Evolutionary conservation across 1,140 invertebrate species (phyloP).

Genomic region (Drosophila carrolli): DNA sequence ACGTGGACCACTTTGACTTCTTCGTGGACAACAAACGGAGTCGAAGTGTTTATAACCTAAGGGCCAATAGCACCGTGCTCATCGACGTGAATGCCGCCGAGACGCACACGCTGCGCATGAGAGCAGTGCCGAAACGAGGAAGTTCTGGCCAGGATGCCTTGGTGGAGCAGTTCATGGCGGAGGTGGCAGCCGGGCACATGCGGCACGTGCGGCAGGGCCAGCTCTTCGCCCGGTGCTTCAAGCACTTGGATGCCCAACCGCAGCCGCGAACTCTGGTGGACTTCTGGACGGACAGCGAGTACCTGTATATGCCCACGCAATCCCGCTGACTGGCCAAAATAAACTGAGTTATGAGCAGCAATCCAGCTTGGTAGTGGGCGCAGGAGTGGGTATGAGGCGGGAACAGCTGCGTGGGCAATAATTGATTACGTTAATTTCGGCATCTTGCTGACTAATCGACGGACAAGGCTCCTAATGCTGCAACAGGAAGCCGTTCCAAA

Average conservation of each 20-base stretch:
- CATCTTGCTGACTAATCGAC: slow-evolving; percentile 28
- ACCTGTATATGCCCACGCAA: slow-evolving; percentile 48
- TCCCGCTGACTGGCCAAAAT: slow-evolving; percentile 8
- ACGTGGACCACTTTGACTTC: slow-evolving; percentile 54
- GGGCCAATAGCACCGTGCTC: slow-evolving; percentile 34
- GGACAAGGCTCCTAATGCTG: not conserved
- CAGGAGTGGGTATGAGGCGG: not conserved
- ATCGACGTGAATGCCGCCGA: slow-evolving; percentile 43
- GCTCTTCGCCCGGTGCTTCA: slow-evolving; percentile 35
- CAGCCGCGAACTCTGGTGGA: slow-evolving; percentile 33
- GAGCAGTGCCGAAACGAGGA: slow-evolving; percentile 27
- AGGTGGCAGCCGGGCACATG: slow-evolving; percentile 46
- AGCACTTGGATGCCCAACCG: slow-evolving; percentile 10
- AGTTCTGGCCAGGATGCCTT: slow-evolving; percentile 2
- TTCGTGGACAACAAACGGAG: slow-evolving; percentile 32
- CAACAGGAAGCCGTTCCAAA: too few relatives aligned
- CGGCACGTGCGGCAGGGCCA: slow-evolving; percentile 25
- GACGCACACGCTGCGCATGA: slow-evolving; percentile 46
- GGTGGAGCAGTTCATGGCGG: slow-evolving; percentile 38
- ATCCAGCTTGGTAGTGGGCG: too few relatives aligned
- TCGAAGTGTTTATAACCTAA: slow-evolving; percentile 45
- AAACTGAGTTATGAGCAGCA: slow-evolving; percentile 6
- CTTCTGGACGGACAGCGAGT: slow-evolving; percentile 66
- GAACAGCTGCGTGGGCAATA: slow-evolving; percentile 13
- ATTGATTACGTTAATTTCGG: slow-evolving; percentile 40